These are phyloP conservation scores for Calephelis virginiensis DNA, from an alignment of 1,140 invertebrate species.

Conservation along the genomic window DNA sequence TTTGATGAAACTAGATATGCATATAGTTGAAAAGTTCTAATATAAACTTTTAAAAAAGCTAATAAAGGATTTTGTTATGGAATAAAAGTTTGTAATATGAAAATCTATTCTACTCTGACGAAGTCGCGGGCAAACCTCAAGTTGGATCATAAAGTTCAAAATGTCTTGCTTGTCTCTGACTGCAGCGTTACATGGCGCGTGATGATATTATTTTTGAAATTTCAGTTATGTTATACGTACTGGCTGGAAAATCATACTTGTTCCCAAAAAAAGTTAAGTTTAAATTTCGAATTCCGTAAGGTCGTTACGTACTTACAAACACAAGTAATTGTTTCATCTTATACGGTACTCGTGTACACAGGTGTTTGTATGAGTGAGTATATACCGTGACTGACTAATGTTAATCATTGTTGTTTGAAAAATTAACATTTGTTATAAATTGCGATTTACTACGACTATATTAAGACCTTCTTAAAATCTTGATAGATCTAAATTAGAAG, in stretches of 20 bases:
- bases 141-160: background rate
- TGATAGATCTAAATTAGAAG: no score
- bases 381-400: constrained; percentile 32
- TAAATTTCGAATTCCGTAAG: constrained; percentile 43
- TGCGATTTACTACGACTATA: no score
- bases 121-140: no score
- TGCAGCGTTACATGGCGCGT: no score
- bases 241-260: background rate
- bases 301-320: constrained; percentile 35
- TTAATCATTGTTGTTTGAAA: constrained; percentile 25
- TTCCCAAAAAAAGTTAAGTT: constrained; percentile 30
- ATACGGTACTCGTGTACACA: constrained; percentile 25
- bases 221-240: constrained; percentile 1
- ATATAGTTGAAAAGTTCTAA: no score
- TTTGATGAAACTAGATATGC: no score
- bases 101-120: no score
- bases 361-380: constrained; percentile 30
- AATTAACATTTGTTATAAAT: background rate
- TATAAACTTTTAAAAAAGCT: no score
- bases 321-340: constrained; percentile 38
- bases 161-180: background rate
- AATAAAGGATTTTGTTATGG: no score
- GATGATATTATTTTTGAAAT: no score
- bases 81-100: no score
- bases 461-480: no score